These are phyloP conservation scores for Melikaiella ostensackeni DNA, from an alignment of 2,888 invertebrate species.

Conservation along the genomic window DNA sequence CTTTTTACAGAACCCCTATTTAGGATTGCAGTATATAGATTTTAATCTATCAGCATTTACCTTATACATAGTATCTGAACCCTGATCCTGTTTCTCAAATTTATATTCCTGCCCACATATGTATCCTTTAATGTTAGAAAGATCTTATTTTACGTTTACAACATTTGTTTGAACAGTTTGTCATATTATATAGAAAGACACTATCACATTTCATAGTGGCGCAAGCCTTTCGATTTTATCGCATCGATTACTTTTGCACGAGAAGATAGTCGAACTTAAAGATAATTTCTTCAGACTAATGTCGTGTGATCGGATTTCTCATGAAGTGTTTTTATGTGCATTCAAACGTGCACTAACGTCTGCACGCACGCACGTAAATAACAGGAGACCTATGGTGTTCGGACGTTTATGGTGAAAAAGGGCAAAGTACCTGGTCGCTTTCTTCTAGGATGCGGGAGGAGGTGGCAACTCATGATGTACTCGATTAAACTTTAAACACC, in stretches of 20 bases:
- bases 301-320: slow-evolving; percentile 38
- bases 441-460: slow-evolving; percentile 22
- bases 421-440: slow-evolving; percentile 18
- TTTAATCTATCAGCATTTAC: neutral
- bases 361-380: slow-evolving; percentile 44
- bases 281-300: slow-evolving; percentile 43
- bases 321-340: slow-evolving; percentile 40
- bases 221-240: slow-evolving; percentile 19
- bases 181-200: slow-evolving; percentile 7
- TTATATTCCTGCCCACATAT: neutral
- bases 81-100: neutral
- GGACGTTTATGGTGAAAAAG: slow-evolving; percentile 45
- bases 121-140: slow-evolving; percentile 1
- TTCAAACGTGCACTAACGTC: slow-evolving; percentile 24
- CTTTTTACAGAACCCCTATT: neutral
- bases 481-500: neutral
- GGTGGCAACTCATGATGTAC: neutral
- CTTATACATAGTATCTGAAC: neutral
- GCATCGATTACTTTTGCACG: slow-evolving; percentile 4
- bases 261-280: slow-evolving; percentile 29
- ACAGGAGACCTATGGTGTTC: slow-evolving; percentile 40
- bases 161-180: slow-evolving; percentile 25
- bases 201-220: slow-evolving; percentile 22
- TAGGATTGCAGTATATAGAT: neutral
- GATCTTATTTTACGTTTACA: neutral